phyloP scores from a whole-genome alignment of 2,797 vertebrate genomes.

The Mallotus villosus region DNA sequence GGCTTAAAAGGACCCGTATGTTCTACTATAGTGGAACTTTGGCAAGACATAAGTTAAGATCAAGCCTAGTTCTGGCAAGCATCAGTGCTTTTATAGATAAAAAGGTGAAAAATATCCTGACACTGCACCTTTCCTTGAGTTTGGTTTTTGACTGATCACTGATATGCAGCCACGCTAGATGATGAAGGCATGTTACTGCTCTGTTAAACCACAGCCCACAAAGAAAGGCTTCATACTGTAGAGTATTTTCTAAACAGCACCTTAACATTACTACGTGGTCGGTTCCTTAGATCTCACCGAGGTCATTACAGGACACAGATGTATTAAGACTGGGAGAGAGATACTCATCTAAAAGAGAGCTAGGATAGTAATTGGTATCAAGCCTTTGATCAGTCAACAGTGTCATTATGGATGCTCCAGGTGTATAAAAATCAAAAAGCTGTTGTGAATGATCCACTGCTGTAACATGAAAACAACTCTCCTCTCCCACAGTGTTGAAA shows the following conservation, averaged over 20 bases:
- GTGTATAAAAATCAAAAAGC: too few relatives aligned
- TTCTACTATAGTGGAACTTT: slow-evolving; percentile 53
- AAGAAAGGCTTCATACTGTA: slow-evolving; percentile 12
- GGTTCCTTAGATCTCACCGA: slow-evolving; percentile 14
- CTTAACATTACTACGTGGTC: background rate
- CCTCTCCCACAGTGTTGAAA: slow-evolving; percentile 78
- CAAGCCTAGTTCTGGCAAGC: slow-evolving; percentile 50
- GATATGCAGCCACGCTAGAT: slow-evolving; percentile 36
- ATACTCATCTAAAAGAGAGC: background rate
- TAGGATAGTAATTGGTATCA: slow-evolving; percentile 15
- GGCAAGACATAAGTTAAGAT: slow-evolving; percentile 60
- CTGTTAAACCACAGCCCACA: slow-evolving; percentile 41
- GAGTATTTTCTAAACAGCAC: background rate
- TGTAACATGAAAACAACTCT: background rate
- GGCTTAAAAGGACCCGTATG: slow-evolving; percentile 33
- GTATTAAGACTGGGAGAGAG: slow-evolving; percentile 2
- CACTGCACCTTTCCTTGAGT: slow-evolving; percentile 47
- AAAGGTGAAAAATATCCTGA: slow-evolving; percentile 48
- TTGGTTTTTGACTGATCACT: slow-evolving; percentile 52
- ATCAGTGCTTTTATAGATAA: slow-evolving; percentile 44
- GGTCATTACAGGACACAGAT: slow-evolving; percentile 6
- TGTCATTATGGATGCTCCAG: slow-evolving; percentile 14
- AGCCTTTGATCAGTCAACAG: slow-evolving; percentile 19
- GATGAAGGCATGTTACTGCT: slow-evolving; percentile 50
- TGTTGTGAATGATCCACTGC: slow-evolving; percentile 18